Base-by-base conservation (phyloP, 2,113 vertebrate species). In the Sturnira hondurensis region DNA sequence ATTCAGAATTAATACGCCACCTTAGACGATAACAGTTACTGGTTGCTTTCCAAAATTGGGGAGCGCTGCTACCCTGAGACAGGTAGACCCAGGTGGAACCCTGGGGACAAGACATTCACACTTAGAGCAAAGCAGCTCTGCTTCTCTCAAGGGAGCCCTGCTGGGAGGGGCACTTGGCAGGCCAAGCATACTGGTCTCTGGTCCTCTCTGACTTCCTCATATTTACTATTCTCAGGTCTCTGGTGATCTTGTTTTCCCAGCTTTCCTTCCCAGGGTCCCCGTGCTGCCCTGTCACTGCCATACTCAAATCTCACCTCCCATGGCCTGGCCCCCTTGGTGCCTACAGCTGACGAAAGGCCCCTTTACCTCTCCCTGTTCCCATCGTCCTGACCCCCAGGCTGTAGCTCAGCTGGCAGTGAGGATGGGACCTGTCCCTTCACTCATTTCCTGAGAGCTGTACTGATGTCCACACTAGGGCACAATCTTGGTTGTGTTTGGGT, bases 1-100 rank as follows among this genome's bases (percentile, higher is more conserved):
- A 22, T 24, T 54, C 5, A 31, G 54, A 28, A 16, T 14, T 19
- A 17, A 0, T 0, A 11, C 22, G 0, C 1, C 33, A 3, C 17
- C 24, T 31, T 20, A 22, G 11, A 22, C 14, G 50, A 22, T 33
- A 14, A 10, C 0, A 3, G 8, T 11, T 26, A 12, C 8, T 31
- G 13, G 0, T 11, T 4, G 10, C 20, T 26, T 43, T 19, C 10
- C 13, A 24, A 33, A 61, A 7, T 20, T 9, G 24, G 14, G 9
- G 41, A 13, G 15, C 19, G 10, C 31, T 2, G 65, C 33, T 31
- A 36, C 28, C 14, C 28, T 3, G 6, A 19, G 13, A 24, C 47
- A 31, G 47, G 68, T 3, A 14, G 28, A 24, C 13, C 36, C 33
- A 0, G 28, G n/a, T 1, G 31, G 12, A 11, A 5, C 7, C 1